Evolutionary conservation across 2,113 vertebrate species (phyloP).

Genomic region (Meriones unguiculatus): DNA sequence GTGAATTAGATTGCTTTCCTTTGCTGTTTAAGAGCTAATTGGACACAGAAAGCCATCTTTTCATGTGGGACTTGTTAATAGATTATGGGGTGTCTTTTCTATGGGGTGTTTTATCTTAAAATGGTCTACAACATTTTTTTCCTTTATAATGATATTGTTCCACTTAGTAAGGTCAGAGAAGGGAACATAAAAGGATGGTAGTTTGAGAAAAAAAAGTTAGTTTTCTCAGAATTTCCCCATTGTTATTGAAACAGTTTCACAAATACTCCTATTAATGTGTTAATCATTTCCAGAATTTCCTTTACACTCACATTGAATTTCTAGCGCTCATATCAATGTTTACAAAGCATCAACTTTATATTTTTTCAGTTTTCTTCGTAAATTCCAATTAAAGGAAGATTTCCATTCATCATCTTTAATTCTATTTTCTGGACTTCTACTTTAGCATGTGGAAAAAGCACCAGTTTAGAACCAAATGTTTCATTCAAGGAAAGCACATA

Average conservation of each 20-base stretch:
- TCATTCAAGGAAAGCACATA: neutral
- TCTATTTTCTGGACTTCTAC: neutral
- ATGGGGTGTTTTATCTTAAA: neutral
- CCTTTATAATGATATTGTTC: neutral
- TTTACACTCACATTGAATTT: neutral
- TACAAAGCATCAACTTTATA: neutral
- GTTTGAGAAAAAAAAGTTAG: neutral
- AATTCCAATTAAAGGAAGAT: neutral
- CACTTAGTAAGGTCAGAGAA: neutral
- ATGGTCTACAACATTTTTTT: neutral
- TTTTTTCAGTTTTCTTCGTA: neutral
- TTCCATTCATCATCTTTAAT: neutral
- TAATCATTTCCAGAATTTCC: neutral
- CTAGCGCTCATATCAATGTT: neutral
- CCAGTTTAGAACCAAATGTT: neutral
- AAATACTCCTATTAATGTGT: neutral
- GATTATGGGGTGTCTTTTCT: neutral
- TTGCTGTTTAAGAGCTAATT: neutral
- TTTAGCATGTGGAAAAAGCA: neutral
- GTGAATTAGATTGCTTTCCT: neutral
- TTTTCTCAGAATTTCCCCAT: neutral
- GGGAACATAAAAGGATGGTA: neutral
- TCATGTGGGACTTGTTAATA: neutral
- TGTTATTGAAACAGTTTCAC: neutral
- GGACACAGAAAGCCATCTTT: neutral